Base-by-base conservation (phyloP, 2,113 vertebrate species). In the Anas platyrhynchos region DNA sequence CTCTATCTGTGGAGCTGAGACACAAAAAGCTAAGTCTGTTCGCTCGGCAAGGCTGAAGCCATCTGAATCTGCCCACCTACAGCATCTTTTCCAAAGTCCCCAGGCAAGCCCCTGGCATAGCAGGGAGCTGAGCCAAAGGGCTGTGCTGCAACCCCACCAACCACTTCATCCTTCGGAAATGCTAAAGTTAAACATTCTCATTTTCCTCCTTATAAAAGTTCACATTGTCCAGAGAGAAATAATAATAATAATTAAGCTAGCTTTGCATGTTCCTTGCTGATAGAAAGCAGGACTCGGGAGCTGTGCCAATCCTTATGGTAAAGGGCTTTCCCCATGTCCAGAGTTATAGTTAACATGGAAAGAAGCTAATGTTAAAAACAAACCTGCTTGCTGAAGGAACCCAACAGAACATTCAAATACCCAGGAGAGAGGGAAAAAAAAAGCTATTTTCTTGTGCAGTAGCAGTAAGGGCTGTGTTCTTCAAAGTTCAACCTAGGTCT, bases 61-160 rank as follows among this genome's bases (percentile, higher is more conserved):
- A n/a, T 18, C 38, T 13, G 32, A 43, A 32, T 25, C 31, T 74
- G 22, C 54, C 31, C 43, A 76, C 52, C 12, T 12, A 46, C n/a
- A 78, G 22, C 25, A 32, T 18, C 43, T 62, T 55, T 32, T 31
- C n/a, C 6, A 3, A 52, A 43, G 61, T 32, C 31, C 36, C 18
- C 8, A 1, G 3, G 48, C 34, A 50, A 72, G 27, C 8, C 31
- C 20, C 2, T 13, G 32, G 48, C 59, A 76, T 50, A 44, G 65
- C 32, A 79, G 1, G 0, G 9, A 65, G 48, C 13, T 0, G 0
- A 92, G 22, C 10, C 36, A 32, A 34, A 77, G 36, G 15, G 11
- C 21, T 22, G 0, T 0, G 4, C 29, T 27, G 36, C 21, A 62
- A 74, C 54, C 25, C 4, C 4, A 46, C 22, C 0, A 1, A 41